Evolutionary conservation across 2,113 vertebrate genomes (phyloP).

Genomic region (Bubo bubo): DNA sequence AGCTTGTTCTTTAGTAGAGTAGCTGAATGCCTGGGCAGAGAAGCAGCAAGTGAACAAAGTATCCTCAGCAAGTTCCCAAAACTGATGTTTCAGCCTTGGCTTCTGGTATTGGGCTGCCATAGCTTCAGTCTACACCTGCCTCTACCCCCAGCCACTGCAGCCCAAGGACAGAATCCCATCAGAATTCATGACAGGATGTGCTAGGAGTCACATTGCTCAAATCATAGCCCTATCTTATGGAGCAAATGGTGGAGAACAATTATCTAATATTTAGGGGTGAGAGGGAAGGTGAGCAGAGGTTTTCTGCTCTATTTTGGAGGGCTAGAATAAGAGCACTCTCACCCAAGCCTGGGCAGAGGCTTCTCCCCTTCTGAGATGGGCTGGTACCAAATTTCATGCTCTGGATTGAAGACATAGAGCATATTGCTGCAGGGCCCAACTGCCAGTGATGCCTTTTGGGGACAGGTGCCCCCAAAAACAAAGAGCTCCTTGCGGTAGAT

Average conservation of each 20-base stretch:
- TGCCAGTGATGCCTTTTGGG: slow-evolving; percentile 45
- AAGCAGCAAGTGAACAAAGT: neutral
- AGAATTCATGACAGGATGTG: neutral
- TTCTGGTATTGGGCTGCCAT: neutral
- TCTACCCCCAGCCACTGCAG: neutral
- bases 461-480: slow-evolving; percentile 85
- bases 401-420: slow-evolving; percentile 88
- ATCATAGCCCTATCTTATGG: neutral
- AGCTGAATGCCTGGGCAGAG: slow-evolving; percentile 76
- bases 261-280: neutral
- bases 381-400: slow-evolving; percentile 90
- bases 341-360: slow-evolving; percentile 87
- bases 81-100: neutral
- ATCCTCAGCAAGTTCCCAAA: neutral
- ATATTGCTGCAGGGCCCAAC: slow-evolving; percentile 80
- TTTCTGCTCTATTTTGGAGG: neutral
- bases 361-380: slow-evolving; percentile 88
- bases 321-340: slow-evolving; percentile 40
- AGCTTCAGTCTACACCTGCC: neutral
- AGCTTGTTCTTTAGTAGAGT: slow-evolving; percentile 83
- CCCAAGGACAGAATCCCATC: neutral
- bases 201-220: neutral
- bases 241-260: neutral
- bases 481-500: slow-evolving; percentile 88
- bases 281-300: neutral